Base-by-base conservation (phyloP, 2,888 invertebrate genomes). In the Pecten maximus region DNA sequence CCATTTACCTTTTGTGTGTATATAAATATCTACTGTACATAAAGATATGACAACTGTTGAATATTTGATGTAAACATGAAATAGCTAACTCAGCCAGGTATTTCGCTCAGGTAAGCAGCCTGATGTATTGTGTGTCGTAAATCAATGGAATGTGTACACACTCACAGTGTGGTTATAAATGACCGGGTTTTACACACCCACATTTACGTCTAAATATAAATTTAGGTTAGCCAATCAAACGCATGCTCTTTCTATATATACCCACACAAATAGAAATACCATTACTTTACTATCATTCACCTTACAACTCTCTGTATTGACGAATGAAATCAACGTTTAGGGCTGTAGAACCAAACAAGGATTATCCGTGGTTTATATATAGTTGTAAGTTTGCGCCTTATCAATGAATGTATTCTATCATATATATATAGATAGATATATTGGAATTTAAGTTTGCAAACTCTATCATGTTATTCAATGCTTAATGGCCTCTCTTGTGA, bases 121-220 rank as follows among this genome's bases (percentile, higher is more conserved):
- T 54, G 35, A 10, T 10, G 74, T 10, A 74, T 35, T 28, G 74
- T 74, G 28, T 28, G 23, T 28, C 8, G 12, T 12, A 44, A 44
- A 44, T 44, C 44, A 44, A 44, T 8, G 0, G 10, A 1, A 54
- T 54, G 19, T 23, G 35, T 35, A 74, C 74, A 74, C 74, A 74
- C 28, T 35, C 74, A 28, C 74, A 3, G 19, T 54, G 12, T 10
- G 28, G 28, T n/a, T 10, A 35, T 28, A 28, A 15, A 3, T 35
- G 74, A 28, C 28, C 35, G 74, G 74, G 74, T 74, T 74, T 74
- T 28, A 74, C 74, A 74, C 74, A 74, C 74, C 35, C 35, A n/a
- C 60, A 23, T 6, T 2, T 2, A 2, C 6, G 35, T 12, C 74
- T 10, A 74, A 28, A 74, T 74, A 12, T 74, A 74, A 2, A 74